Base-by-base conservation (phyloP, 2,888 invertebrate genomes). In the Rugalucina vietnamica region DNA sequence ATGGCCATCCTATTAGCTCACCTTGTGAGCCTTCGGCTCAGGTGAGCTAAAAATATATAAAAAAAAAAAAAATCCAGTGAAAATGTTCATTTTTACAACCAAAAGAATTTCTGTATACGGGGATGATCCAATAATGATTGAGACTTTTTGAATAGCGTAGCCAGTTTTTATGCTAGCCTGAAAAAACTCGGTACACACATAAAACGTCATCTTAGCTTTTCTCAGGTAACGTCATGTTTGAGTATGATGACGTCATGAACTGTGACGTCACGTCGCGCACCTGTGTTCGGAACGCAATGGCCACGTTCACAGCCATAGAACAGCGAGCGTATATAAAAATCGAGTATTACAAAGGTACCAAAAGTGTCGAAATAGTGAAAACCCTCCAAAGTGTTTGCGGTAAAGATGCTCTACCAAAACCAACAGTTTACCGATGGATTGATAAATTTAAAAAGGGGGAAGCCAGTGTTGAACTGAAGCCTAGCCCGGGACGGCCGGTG, bases 351-450 rank as follows among this genome's bases (percentile, higher is more conserved):
- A 36, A 21, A 14, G 76, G 60, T 21, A 57, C 57, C 57, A 57
- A 60, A 37, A 18, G 37, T 37, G 4, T 39, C 24, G 60, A 57
- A 60, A 60, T 76, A 24, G 60, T 60, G 24, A 76, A 76, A 57
- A 60, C 57, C 14, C 60, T 57, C n/a, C 37, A 60, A 37, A 60
- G 60, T 60, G 76, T 76, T 76, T 57, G 37, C 60, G 34, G 36
- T 37, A 37, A 12, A 24, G 57, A 36, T 60, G 18, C n/a, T 60
- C 57, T 60, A 18, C 1, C 10, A 76, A 39, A 76, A 27, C 57
- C 60, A 37, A 60, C 39, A 60, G 60, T 60, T 37, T 37, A 60
- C 37, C n/a, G n/a, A n/a, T n/a, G n/a, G n/a, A n/a, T n/a, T n/a
- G n/a, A n/a, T n/a, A n/a, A 37, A 60, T 36, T 37, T 27, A 60